These are phyloP conservation scores for Hippocampus mohnikei DNA, from an alignment of 2,113 vertebrate genomes.

Conservation along the genomic window DNA sequence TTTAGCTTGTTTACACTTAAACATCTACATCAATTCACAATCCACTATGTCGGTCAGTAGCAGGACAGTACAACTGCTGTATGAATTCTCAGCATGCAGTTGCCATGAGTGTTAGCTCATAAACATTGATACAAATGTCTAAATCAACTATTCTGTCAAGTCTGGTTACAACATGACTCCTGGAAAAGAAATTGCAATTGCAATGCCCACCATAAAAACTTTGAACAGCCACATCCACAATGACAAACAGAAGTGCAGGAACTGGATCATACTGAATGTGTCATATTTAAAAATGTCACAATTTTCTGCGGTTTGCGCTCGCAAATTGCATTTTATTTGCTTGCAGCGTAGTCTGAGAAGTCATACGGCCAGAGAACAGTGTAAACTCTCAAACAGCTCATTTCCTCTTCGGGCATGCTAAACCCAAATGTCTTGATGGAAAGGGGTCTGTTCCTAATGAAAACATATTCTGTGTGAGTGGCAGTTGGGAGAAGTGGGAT, in stretches of 20 bases:
- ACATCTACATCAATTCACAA: background rate
- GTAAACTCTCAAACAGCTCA: constrained; percentile 62
- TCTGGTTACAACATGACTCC: constrained; percentile 9
- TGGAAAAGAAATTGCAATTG: constrained; percentile 32
- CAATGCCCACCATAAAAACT: constrained; percentile 25
- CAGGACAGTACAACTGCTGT: background rate
- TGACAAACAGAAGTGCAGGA: constrained; percentile 32
- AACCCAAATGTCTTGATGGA: constrained; percentile 67
- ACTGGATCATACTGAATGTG: constrained; percentile 10
- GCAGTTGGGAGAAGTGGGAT: constrained; percentile 59
- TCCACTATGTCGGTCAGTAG: background rate
- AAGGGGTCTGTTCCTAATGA: constrained; percentile 58
- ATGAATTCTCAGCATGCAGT: constrained; percentile 4
- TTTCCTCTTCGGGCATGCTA: constrained; percentile 65
- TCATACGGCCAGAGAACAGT: constrained; percentile 50
- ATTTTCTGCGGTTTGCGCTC: constrained; percentile 31
- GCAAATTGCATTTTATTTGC: constrained; percentile 46
- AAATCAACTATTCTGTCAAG: constrained; percentile 20
- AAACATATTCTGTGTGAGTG: constrained; percentile 65
- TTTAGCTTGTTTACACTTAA: background rate
- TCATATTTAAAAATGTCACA: constrained; percentile 16
- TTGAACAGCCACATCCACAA: constrained; percentile 35
- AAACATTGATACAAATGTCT: constrained; percentile 6
- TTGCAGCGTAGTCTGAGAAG: constrained; percentile 20
- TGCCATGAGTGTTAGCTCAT: constrained; percentile 7